A percentile compares a stretch with the other conserved stretches of the same genome.
These are phyloP conservation scores for Trachurus trachurus DNA, from an alignment of 2,797 vertebrate genomes.

Conservation along the genomic window DNA sequence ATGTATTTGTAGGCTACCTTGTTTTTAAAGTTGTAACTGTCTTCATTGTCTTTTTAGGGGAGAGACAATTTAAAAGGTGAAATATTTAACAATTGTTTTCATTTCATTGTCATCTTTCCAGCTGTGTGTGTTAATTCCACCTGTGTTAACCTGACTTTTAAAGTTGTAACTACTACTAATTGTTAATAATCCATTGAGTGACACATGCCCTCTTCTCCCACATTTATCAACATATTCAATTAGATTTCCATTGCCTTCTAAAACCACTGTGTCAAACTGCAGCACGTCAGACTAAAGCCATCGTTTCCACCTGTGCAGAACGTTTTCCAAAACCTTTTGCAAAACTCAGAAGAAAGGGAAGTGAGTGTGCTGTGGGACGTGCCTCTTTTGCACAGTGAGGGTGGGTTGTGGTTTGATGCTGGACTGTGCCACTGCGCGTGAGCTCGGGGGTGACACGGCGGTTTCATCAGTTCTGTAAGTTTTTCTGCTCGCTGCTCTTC, in stretches of 20 bases:
- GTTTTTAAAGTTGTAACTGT: background rate
- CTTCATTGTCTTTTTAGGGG: background rate
- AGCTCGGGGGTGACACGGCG: constrained; percentile 16
- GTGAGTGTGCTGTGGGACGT: background rate
- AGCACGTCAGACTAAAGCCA: background rate
- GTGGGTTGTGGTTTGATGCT: constrained; percentile 19
- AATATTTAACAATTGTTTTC: too few relatives aligned
- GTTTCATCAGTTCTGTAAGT: constrained; percentile 68
- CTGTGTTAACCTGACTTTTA: too few relatives aligned
- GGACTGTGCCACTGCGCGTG: constrained; percentile 35
- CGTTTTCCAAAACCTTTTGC: background rate
- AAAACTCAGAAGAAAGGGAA: constrained; percentile 26
- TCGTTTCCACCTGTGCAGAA: background rate
- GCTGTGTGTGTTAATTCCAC: too few relatives aligned
- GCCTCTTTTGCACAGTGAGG: background rate
- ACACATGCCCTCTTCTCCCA: background rate
- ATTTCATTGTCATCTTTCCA: too few relatives aligned
- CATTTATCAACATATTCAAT: background rate
- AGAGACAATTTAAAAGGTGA: too few relatives aligned
- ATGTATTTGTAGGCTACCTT: background rate
- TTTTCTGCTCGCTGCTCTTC: constrained; percentile 61
- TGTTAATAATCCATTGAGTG: too few relatives aligned
- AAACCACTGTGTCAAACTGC: too few relatives aligned
- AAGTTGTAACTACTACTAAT: too few relatives aligned
- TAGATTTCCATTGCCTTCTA: background rate